These are phyloP conservation scores for Crotalus helleri DNA, from an alignment of 2,113 vertebrate species.

Conservation along the genomic window DNA sequence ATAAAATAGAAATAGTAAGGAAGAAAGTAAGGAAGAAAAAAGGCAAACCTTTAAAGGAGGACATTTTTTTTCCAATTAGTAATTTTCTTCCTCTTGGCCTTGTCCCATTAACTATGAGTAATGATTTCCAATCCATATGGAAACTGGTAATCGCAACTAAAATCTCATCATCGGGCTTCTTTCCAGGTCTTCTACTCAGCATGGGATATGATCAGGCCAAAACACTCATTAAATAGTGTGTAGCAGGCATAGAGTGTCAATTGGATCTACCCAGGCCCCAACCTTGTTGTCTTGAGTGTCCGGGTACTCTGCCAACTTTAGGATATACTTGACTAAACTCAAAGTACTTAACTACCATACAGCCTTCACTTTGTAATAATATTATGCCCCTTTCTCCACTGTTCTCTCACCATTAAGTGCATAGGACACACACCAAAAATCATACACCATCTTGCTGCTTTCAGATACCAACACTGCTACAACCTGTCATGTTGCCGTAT, in stretches of 20 bases:
- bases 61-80: not conserved
- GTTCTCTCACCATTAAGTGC: not conserved
- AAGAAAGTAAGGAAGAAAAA: not conserved
- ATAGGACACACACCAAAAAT: not conserved
- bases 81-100: not conserved
- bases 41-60: not conserved
- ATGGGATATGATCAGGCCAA: not conserved
- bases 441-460: not conserved
- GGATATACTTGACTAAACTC: not conserved
- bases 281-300: not conserved
- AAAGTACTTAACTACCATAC: not conserved
- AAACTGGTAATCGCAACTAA: not conserved
- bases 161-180: not conserved
- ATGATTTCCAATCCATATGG: not conserved
- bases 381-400: not conserved
- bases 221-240: not conserved
- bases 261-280: not conserved
- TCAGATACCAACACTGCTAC: not conserved
- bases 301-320: not conserved
- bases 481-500: not conserved
- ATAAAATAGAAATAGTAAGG: not conserved
- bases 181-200: not conserved
- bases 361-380: not conserved
- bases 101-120: not conserved
- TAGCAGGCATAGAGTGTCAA: not conserved